Percentiles rank a stretch among this genome's conserved stretches.
phyloP scores from a whole-genome alignment of 2,888 invertebrate species.

The Acanthacorydalis orientalis region DNA sequence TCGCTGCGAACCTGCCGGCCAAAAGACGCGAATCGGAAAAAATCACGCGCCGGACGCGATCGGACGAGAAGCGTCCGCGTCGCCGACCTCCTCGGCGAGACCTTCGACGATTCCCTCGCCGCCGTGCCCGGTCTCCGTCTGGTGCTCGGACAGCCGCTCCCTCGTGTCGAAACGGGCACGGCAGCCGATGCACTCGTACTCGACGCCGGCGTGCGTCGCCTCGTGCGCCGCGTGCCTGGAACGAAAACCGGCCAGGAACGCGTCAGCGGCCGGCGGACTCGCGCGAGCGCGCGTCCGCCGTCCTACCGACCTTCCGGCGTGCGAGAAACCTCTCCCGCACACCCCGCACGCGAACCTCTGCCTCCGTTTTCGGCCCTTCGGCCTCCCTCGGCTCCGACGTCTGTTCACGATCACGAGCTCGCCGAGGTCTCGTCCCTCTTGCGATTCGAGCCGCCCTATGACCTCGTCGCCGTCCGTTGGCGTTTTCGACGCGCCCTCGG shows the following conservation, averaged over 20 bases:
- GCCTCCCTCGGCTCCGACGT: conserved; percentile 16
- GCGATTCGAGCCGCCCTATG: conserved; percentile 48
- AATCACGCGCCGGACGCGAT: too few species aligned
- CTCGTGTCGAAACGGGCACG: conserved; percentile 29
- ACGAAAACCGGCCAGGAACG: conserved; percentile 28
- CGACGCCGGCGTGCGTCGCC: conserved; percentile 40
- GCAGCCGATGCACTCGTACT: conserved; percentile 40
- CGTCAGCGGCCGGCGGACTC: too few species aligned
- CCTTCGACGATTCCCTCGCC: conserved; percentile 32
- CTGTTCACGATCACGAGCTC: conserved; percentile 43
- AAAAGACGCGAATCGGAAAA: too few species aligned
- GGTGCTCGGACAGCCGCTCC: conserved; percentile 36
- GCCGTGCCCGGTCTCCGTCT: conserved; percentile 32
- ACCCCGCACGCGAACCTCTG: conserved; percentile 31
- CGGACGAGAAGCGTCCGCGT: too few species aligned
- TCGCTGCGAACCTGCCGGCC: background rate
- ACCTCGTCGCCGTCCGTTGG: conserved; percentile 26
- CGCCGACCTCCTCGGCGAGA: conserved; percentile 18
- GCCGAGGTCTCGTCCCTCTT: conserved; percentile 38
- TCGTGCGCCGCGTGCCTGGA: conserved; percentile 26
- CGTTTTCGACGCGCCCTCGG: conserved; percentile 7
- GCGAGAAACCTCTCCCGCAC: conserved; percentile 32
- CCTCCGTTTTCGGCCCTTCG: conserved; percentile 12
- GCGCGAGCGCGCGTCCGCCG: conserved; percentile 16
- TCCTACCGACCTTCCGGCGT: conserved; percentile 27